Evolutionary conservation across 2,113 vertebrate genomes (phyloP), one percentile per base, ranked within the genome.

Genomic region (Podarcis muralis): DNA sequence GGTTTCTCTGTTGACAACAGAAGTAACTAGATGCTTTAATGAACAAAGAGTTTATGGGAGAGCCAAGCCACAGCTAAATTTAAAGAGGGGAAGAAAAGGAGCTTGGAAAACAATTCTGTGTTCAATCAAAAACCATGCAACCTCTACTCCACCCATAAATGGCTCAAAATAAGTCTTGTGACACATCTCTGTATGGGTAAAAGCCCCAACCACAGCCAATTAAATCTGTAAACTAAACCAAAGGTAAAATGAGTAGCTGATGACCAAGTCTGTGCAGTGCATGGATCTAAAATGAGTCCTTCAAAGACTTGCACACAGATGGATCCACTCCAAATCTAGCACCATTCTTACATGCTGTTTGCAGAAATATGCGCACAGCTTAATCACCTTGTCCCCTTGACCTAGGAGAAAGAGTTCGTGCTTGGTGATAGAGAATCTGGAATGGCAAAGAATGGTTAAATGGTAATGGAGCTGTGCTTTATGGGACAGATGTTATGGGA

Each of bases 381-480:
- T 92, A 93, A 93, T 92, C 91, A 86, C 91, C 6, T 20, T 59
- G 68, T 37, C 32, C 65, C n/a, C 71, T 92, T 93, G 90, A 78
- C 23, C 40, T 71, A 53, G 66, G 87, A 83, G 86, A 43, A 85
- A 86, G 32, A 90, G 90, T 88, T 89, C 76, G 84, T 79, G 5
- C n/a, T 72, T 88, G 89, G 85, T 65, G 84, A 88, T 89, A 89
- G 91, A 95, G 93, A 85, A 91, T 91, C 91, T 96, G 96, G 96
- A 97, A 97, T 96, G 95, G 90, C 84, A 83, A 84, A 84, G 66
- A 82, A 94, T 93, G 96, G 96, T 97, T 96, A 97, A 97, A 96
- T 96, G 94, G 92, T 94, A 95, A 93, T 95, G 95, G 93, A 97
- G 83, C 90, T 92, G 92, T 96, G 95, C 93, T 97, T 95, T 95